These are phyloP conservation scores for Vanessa cardui DNA, from an alignment of 2,888 invertebrate species.

Conservation along the genomic window DNA sequence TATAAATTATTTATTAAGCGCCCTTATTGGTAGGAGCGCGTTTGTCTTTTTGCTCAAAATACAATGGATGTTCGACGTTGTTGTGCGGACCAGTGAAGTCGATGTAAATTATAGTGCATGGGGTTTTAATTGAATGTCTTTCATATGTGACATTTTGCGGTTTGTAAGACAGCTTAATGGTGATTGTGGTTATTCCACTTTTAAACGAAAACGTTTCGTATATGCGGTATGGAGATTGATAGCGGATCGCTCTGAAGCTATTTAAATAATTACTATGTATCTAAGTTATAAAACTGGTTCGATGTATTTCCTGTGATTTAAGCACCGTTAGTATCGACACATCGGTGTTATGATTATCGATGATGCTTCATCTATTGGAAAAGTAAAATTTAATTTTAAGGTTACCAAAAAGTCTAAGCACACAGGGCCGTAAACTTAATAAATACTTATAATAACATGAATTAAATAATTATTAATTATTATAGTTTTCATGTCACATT, in stretches of 20 bases:
- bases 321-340: no score
- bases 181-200: constrained; percentile 14
- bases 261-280: not conserved
- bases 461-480: no score
- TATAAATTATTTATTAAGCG: constrained; percentile 53
- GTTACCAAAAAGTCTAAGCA: no score
- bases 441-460: no score
- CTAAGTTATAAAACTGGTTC: not conserved
- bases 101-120: constrained; percentile 46
- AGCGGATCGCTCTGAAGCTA: not conserved
- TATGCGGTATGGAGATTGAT: no score
- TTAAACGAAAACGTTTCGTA: not conserved
- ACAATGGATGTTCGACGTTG: constrained; percentile 48
- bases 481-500: no score
- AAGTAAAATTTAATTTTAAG: no score
- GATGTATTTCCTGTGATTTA: no score
- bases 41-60: constrained; percentile 49
- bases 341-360: no score
- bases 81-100: constrained; percentile 42
- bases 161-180: constrained; percentile 33
- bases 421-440: no score
- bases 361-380: not conserved
- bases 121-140: constrained; percentile 48
- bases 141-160: constrained; percentile 44
- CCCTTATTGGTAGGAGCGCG: constrained; percentile 49